These are phyloP conservation scores for Callinectes sapidus DNA, from an alignment of 2,888 invertebrate genomes.

Conservation along the genomic window DNA sequence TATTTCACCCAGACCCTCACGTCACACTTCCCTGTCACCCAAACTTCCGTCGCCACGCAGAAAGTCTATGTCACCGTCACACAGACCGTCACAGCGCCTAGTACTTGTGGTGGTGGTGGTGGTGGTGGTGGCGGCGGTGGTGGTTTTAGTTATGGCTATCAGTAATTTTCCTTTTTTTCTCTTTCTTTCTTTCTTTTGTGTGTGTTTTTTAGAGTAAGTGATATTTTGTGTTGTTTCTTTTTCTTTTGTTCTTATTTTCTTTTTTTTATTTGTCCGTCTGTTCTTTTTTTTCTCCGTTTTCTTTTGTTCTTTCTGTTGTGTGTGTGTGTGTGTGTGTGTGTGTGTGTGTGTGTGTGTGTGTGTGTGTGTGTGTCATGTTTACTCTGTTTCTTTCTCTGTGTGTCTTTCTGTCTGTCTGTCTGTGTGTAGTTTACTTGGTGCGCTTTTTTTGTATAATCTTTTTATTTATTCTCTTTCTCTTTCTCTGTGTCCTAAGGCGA, in stretches of 20 bases:
- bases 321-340: no score
- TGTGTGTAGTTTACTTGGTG: background rate
- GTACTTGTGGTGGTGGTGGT: background rate
- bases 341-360: background rate
- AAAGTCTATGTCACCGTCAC: conserved; percentile 21
- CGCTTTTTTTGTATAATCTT: background rate
- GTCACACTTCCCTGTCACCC: conserved; percentile 67
- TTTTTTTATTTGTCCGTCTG: background rate
- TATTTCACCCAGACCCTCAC: conserved; percentile 72
- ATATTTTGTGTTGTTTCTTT: no score
- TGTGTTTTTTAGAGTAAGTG: background rate
- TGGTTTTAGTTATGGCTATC: background rate
- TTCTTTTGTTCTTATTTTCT: no score
- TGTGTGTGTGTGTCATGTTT: background rate
- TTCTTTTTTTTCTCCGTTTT: no score
- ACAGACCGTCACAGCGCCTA: conserved; percentile 23
- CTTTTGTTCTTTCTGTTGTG: no score
- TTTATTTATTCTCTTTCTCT: background rate
- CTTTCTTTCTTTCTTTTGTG: background rate
- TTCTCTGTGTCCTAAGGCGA: background rate
- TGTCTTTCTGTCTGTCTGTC: background rate
- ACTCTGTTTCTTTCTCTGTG: background rate
- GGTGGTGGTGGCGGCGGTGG: conserved; percentile 30
- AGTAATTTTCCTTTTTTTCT: background rate
- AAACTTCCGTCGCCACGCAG: conserved; percentile 25